Conservation (phyloP, 2,888 invertebrate genomes). For the Cephus rjabovi region DNA sequence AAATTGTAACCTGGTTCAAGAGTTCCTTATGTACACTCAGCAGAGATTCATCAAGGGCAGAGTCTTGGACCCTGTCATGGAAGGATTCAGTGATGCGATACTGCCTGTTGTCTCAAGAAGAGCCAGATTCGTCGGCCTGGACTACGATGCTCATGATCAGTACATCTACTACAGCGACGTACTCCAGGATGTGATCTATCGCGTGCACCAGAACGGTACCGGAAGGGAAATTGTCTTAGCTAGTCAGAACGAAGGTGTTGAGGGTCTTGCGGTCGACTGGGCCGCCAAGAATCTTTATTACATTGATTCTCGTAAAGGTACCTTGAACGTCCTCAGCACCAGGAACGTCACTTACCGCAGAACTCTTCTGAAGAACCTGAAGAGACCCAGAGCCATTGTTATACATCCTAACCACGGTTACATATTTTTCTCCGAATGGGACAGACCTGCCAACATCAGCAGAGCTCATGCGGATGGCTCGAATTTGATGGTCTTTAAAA, state of each 20-base stretch:
- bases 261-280: slow-evolving; percentile 96
- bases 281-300: slow-evolving; percentile 95
- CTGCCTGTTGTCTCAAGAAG: slow-evolving; percentile 91
- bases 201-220: slow-evolving; percentile 81
- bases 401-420: slow-evolving; percentile 96
- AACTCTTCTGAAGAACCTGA: slow-evolving; percentile 86
- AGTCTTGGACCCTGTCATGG: slow-evolving; percentile 86
- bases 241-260: slow-evolving; percentile 96
- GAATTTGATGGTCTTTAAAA: slow-evolving; percentile 87
- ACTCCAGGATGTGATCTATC: slow-evolving; percentile 91
- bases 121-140: slow-evolving; percentile 94
- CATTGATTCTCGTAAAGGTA: slow-evolving; percentile 94
- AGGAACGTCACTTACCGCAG: slow-evolving; percentile 86
- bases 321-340: slow-evolving; percentile 91
- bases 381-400: slow-evolving; percentile 94
- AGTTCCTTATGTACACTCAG: slow-evolving; percentile 95
- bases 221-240: slow-evolving; percentile 90
- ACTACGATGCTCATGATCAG: slow-evolving; percentile 90
- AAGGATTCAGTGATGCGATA: slow-evolving; percentile 95
- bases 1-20: slow-evolving; percentile 84
- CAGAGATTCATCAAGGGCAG: slow-evolving; percentile 96
- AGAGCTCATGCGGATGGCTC: slow-evolving; percentile 92
- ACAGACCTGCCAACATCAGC: slow-evolving; percentile 95
- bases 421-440: slow-evolving; percentile 97
- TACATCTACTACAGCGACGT: slow-evolving; percentile 98